Conservation (phyloP, 2,888 invertebrate species). For the Caenorhabditis zanzibari region DNA sequence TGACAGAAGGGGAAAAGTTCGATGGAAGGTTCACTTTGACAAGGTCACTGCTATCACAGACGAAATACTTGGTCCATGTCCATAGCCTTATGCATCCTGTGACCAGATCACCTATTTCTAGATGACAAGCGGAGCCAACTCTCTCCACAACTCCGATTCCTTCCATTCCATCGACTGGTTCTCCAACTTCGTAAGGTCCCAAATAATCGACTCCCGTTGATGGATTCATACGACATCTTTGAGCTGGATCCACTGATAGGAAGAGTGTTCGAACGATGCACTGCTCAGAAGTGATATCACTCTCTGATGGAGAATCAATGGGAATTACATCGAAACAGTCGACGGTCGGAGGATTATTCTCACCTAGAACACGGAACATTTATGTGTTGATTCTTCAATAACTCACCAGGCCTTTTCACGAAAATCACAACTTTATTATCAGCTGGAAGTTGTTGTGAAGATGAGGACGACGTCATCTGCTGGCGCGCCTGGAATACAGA, state of each 20-base stretch:
- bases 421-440: conserved; percentile 68
- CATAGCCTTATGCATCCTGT: conserved; percentile 67
- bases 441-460: conserved; percentile 46
- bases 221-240: conserved; percentile 84
- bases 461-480: conserved; percentile 57
- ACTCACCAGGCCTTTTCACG: conserved; percentile 65
- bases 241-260: conserved; percentile 69
- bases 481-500: conserved; percentile 43
- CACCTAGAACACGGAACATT: conserved; percentile 52
- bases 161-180: conserved; percentile 83
- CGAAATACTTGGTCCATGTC: conserved; percentile 71
- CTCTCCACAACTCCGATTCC: conserved; percentile 82
- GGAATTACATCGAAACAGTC: conserved; percentile 69
- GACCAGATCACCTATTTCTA: conserved; percentile 68
- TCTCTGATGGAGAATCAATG: conserved; percentile 52
- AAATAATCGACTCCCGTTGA: conserved; percentile 84
- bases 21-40: conserved; percentile 71
- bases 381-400: not conserved
- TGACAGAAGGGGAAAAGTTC: conserved; percentile 74
- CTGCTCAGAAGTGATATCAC: conserved; percentile 64
- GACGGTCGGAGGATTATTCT: conserved; percentile 63
- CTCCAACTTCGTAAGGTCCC: conserved; percentile 82
- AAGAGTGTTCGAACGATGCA: conserved; percentile 70
- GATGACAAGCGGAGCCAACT: conserved; percentile 42
- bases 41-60: conserved; percentile 68